Base-by-base conservation (phyloP, 2,113 vertebrate genomes). In the Ploceus nigricollis region DNA sequence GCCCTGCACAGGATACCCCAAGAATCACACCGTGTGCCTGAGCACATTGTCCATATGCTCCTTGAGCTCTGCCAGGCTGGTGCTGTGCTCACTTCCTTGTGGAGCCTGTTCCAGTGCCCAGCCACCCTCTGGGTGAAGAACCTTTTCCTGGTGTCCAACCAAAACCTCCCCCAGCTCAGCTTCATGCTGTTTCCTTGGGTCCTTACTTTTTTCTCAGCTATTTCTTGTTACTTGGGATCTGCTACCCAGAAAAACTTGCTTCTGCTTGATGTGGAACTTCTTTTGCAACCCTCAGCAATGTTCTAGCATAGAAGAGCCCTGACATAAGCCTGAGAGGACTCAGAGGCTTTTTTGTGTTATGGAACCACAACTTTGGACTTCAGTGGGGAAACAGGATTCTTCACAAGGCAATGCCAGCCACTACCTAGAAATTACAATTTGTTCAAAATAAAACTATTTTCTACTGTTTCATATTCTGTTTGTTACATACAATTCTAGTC, bases 31-130 rank as follows among this genome's bases (percentile, higher is more conserved):
- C 28, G 3, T 6, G 19, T 39, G 39, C 28, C 16, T 21, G 16
- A 89, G 33, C 39, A 4, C 1, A 1, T 4, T 39, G 23, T 22
- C 13, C 33, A 51, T 58, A n/a, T 1, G 0, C 11, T 45, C 1
- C 20, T 60, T 22, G 53, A 68, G 2, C 45, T 68, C 45, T 75
- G 28, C 0, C 45, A 25, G 39, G 45, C 33, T 60, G 28, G 11
- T 10, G 20, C 20, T 15, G 53, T 39, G 37, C 53, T 19, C 53
- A 6, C 28, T 39, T 2, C 11, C 23, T 19, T 45, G 33, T 6
- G 16, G 9, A 82, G 11, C 13, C 77, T 82, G 23, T 3, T n/a
- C 22, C 60, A 45, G 19, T 30, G 9, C 3, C 6, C 33, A 58
- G 0, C 0, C 28, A 39, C 3, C 3, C 12, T 19, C 22, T 13